Conservation (phyloP, 1,140 invertebrate species). For the Bombus haemorrhoidalis region DNA sequence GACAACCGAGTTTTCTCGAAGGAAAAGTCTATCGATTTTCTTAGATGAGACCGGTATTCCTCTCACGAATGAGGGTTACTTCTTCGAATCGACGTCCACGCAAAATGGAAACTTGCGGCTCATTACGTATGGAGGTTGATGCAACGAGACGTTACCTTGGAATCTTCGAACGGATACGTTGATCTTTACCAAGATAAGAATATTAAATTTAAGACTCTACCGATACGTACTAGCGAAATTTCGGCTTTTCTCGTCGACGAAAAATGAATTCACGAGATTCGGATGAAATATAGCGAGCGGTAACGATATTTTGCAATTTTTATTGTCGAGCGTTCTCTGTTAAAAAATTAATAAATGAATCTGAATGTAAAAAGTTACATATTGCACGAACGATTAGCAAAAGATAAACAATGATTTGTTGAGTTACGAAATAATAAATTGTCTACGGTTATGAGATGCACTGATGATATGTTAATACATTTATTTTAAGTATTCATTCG, state of each 20-base stretch:
- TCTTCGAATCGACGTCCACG: constrained; percentile 22
- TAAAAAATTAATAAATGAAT: neutral
- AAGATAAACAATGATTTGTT: neutral
- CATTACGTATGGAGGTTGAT: constrained; percentile 23
- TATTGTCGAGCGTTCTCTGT: neutral
- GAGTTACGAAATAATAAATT: neutral
- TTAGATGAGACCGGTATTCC: constrained; percentile 4
- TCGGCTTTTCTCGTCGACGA: neutral
- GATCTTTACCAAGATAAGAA: neutral
- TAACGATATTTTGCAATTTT: neutral
- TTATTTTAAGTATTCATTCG: neutral
- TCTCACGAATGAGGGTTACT: constrained; percentile 31
- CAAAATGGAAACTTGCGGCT: constrained; percentile 43
- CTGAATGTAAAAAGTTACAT: neutral
- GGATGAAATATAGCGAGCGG: too few species aligned
- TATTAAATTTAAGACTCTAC: neutral
- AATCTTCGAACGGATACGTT: neutral
- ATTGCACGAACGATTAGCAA: neutral
- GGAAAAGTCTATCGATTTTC: neutral
- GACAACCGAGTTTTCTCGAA: neutral
- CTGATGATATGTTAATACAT: neutral
- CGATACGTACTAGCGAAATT: neutral
- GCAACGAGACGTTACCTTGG: constrained; percentile 28
- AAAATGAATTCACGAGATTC: neutral
- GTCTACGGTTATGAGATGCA: neutral